Percentiles rank a stretch among this genome's conserved stretches.
Evolutionary conservation across 2,797 vertebrate genomes (phyloP).

Genomic region (Corythornis leucogaster): DNA sequence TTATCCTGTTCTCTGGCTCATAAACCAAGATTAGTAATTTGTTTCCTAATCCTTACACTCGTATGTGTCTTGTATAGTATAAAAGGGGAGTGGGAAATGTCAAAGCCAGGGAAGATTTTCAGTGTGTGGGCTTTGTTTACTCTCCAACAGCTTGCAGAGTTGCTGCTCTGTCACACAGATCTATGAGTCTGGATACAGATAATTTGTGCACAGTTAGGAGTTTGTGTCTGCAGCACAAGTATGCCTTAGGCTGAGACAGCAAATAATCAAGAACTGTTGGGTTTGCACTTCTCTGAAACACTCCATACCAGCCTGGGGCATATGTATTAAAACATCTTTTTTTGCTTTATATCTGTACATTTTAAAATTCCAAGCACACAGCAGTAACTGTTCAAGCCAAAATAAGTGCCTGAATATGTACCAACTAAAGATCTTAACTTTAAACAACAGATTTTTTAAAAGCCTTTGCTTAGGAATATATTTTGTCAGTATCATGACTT

Average conservation of each 20-base stretch:
- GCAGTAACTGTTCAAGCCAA: not conserved
- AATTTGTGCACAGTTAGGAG: not conserved
- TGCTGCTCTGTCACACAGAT: not conserved
- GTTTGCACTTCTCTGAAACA: not conserved
- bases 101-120: not conserved
- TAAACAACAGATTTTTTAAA: not conserved
- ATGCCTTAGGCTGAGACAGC: not conserved
- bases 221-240: not conserved
- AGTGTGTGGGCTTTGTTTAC: not conserved
- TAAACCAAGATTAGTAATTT: conserved; percentile 3
- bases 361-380: not conserved
- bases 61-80: not conserved
- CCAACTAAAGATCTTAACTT: not conserved
- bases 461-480: not conserved
- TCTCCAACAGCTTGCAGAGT: not conserved
- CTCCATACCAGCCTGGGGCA: not conserved
- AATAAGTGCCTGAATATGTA: not conserved
- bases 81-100: not conserved
- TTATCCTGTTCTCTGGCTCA: conserved; percentile 7
- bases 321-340: not conserved
- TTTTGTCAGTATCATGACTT: not conserved
- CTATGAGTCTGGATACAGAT: not conserved
- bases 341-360: not conserved
- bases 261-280: not conserved
- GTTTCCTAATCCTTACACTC: not conserved